A percentile compares a stretch with the other conserved stretches of the same genome.
Evolutionary conservation across 92 coral and sea anemone species (phyloP).

Genomic region (Desmophyllum pertusum): DNA sequence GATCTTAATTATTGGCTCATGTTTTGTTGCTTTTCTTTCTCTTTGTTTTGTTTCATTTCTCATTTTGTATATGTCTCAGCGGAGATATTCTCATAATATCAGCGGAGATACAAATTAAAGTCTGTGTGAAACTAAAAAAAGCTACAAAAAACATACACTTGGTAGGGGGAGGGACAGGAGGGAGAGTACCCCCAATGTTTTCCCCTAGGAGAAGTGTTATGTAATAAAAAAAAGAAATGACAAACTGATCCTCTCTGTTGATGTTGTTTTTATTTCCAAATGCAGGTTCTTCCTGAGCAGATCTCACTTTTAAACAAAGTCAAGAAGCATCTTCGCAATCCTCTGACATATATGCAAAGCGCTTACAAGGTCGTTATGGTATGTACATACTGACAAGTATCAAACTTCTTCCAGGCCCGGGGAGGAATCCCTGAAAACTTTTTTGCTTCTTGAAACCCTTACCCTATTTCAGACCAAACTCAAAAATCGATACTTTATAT

Average conservation of each 20-base stretch:
- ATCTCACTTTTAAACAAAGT: slow-evolving; percentile 31
- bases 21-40: too few relatives aligned
- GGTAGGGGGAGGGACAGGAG: background rate
- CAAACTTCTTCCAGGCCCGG: background rate
- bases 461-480: too few relatives aligned
- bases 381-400: slow-evolving; percentile 3
- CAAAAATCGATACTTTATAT: too few relatives aligned
- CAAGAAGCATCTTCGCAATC: slow-evolving; percentile 51
- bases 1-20: too few relatives aligned
- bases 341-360: slow-evolving; percentile 51
- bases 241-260: background rate
- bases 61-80: too few relatives aligned
- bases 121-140: too few relatives aligned
- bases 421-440: background rate
- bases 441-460: background rate
- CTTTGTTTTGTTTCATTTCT: too few relatives aligned
- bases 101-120: too few relatives aligned
- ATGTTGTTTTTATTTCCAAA: background rate
- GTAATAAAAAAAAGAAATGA: background rate
- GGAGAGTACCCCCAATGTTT: background rate
- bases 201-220: background rate
- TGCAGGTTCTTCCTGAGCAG: slow-evolving; percentile 53
- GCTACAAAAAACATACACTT: background rate
- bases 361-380: slow-evolving; percentile 70
- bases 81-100: too few relatives aligned